Evolutionary conservation across 2,888 invertebrate genomes (phyloP), one percentile per base, ranked within the genome.

Genomic region (Leptura quadrifasciata): DNA sequence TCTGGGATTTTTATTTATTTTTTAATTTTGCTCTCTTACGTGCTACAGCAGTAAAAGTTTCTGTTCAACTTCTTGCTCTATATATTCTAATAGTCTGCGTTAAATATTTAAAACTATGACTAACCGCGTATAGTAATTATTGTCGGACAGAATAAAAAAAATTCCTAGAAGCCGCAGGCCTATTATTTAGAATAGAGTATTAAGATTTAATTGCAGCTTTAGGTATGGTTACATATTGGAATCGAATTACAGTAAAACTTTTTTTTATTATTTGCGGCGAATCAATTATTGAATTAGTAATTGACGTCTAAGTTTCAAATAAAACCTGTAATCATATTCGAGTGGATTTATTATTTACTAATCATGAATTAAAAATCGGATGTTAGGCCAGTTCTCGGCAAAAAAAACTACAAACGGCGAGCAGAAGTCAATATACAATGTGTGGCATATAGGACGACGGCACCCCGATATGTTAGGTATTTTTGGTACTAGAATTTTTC

Each of bases 211-310:
- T 8, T 55, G 2, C 55, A 15, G 8, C 17, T n/a, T 17, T 55
- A 55, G 55, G 3, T 18, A 55, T 55, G 17, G 55, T 18, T 57
- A 21, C 21, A 57, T 57, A 20, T 55, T 21, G 20, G 8, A 57
- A 12, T 20, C 10, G 10, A 57, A 20, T 57, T 57, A 57, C 4
- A 57, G 20, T 21, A 57, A 57, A 18, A 18, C 0, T 27, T 60
- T 60, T 5, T 60, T 60, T 24, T n/a, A 60, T n/a, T n/a, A 60
- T 15, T 21, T 27, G 60, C 27, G 6, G 27, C 27, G 12, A 60
- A 60, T 60, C 60, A 24, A 60, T 60, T 60, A 60, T 57, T 18
- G 12, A 47, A 15, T 47, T n/a, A n/a, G 15, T 47, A 47, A 47
- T 47, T 47, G n/a, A 5, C 47, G n/a, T 3, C 47, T 47, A 0